Conservation (phyloP, 2,888 invertebrate genomes). For the Pyrochroa serraticornis region DNA sequence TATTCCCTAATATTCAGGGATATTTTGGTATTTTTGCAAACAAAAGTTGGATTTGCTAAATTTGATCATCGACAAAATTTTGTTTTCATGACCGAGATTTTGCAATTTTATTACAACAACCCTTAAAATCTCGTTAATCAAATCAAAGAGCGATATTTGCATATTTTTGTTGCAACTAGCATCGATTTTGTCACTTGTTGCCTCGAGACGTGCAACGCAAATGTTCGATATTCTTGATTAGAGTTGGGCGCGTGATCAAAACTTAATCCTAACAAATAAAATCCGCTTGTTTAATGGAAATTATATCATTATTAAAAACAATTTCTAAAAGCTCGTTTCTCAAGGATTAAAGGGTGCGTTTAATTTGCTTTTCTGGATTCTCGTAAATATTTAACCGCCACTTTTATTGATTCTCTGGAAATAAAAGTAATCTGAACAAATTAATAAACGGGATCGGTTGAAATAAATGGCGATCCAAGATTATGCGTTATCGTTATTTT, state of each 20-base stretch:
- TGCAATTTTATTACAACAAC: too few relatives aligned
- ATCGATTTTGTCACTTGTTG: constrained; percentile 21
- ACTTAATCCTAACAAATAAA: not conserved
- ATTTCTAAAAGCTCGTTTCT: constrained; percentile 9
- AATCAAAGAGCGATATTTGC: constrained; percentile 7
- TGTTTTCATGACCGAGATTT: too few relatives aligned
- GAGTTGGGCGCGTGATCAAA: constrained; percentile 9
- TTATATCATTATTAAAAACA: constrained; percentile 16
- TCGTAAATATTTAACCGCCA: constrained; percentile 15
- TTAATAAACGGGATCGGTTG: constrained; percentile 15
- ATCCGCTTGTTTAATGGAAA: constrained; percentile 9
- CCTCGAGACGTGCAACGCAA: constrained; percentile 7
- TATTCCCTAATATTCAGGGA: too few relatives aligned
- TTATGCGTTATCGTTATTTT: not conserved
- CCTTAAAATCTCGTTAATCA: constrained; percentile 12
- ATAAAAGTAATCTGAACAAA: constrained; percentile 17
- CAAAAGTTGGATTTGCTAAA: too few relatives aligned
- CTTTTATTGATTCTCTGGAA: constrained; percentile 17
- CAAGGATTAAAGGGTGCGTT: not conserved
- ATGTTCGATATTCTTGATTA: constrained; percentile 11
- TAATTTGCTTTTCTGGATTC: constrained; percentile 21
- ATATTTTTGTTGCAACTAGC: constrained; percentile 2
- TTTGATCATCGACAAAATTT: too few relatives aligned
- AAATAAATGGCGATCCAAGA: constrained; percentile 15
- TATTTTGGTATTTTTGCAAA: too few relatives aligned